Evolutionary conservation across 30 jellyfish, hydroid and myxozoan genomes (phyloP), one percentile per base, ranked within the genome.

Genomic region (Chrysaora quinquecirrha): DNA sequence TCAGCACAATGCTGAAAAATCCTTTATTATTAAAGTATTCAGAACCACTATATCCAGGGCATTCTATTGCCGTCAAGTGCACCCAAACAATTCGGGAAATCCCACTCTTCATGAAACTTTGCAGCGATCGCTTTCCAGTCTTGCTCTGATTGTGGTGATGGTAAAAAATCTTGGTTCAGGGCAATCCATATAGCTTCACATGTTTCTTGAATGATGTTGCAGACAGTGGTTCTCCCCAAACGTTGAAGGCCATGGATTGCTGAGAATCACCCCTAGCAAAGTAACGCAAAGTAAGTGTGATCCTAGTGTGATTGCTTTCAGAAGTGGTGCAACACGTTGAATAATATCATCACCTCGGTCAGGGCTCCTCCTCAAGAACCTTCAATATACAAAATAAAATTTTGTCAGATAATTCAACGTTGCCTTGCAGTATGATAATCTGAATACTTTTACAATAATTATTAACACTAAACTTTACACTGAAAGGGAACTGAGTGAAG

Each of bases 11-110:
- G 84, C 90, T 79, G 74, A 27, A 61, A 56, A 73, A 63, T 9
- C 78, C 70, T 66, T 76, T 75, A 47, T 85, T 75, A 47, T 75
- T 85, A n/a, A 12, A 85, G 49, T 43, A 85, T 4, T 50, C 38
- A 23, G 96, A 86, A 12, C 96, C 95, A 50, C 84, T 49, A 43
- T 62, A 14, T 18, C 27, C 68, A 61, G 89, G 90, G 27, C 90
- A 82, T 34, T 88, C 92, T 3, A 88, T 85, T 85, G 34, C 95
- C 95, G 64, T 85, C 95, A 16, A 85, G 54, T 11, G 97, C 95
- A 22, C 95, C 97, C 18, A 88, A 16, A 47, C 74, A 68, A n/a
- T 82, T 84, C 21, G 85, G 96, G 34, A 87, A 60, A 50, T 87
- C 58, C 96, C 96, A 87, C 20, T 79, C 78, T n/a, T 68, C 28